Conservation (phyloP, 2,113 vertebrate species). For the Ornithorhynchus anatinus region DNA sequence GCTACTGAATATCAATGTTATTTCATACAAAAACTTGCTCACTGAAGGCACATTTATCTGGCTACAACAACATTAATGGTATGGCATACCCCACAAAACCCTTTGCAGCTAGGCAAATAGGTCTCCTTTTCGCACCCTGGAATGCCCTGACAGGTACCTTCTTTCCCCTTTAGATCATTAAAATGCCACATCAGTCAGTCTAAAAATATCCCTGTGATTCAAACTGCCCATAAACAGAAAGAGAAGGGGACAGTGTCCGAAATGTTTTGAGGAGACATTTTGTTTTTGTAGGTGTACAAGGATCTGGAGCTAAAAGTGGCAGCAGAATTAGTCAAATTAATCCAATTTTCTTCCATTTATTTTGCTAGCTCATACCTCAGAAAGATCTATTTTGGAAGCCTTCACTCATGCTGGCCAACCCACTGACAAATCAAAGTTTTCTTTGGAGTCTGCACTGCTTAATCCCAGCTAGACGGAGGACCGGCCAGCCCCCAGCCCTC, state of each 20-base stretch:
- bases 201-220: not conserved
- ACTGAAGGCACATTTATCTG: not conserved
- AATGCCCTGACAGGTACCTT: not conserved
- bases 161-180: not conserved
- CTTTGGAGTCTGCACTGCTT: conserved; percentile 45
- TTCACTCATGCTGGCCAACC: conserved; percentile 37
- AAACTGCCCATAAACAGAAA: not conserved
- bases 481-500: conserved; percentile 36
- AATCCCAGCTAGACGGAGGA: conserved; percentile 26
- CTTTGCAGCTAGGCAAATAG: not conserved
- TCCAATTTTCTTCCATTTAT: conserved; percentile 60
- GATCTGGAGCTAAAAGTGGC: conserved; percentile 30
- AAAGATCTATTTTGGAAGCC: conserved; percentile 43
- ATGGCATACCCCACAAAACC: conserved; percentile 7
- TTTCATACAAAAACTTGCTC: conserved; percentile 19
- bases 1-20: conserved; percentile 12
- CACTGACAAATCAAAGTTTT: conserved; percentile 54
- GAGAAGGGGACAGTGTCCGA: not conserved
- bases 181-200: not conserved
- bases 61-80: conserved; percentile 14
- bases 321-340: conserved; percentile 47
- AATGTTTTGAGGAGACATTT: not conserved
- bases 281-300: conserved; percentile 47
- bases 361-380: conserved; percentile 41
- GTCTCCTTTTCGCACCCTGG: not conserved